These are phyloP conservation scores for Wiebesia pumilae DNA, from an alignment of 1,140 invertebrate genomes.

Conservation along the genomic window DNA sequence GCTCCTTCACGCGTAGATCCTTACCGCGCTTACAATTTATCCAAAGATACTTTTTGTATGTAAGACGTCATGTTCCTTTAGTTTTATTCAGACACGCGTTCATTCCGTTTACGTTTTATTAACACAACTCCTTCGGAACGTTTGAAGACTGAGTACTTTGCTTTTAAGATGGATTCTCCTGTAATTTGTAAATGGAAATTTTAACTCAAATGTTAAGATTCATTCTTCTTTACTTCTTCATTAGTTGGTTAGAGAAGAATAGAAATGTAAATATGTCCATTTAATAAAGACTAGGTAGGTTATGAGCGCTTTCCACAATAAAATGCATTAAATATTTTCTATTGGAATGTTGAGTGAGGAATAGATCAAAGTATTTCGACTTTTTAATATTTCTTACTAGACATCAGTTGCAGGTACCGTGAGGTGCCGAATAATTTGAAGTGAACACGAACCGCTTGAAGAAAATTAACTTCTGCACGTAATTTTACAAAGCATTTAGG, in stretches of 20 bases:
- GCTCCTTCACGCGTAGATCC: not conserved
- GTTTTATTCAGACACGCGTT: not conserved
- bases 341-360: not conserved
- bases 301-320: not conserved
- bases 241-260: not conserved
- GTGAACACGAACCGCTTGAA: no score
- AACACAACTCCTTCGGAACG: not conserved
- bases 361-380: not conserved
- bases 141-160: not conserved
- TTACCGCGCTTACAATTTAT: not conserved
- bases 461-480: no score
- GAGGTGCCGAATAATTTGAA: no score
- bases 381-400: not conserved
- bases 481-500: no score
- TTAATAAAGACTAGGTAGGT: not conserved
- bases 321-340: not conserved
- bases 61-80: not conserved
- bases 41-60: not conserved
- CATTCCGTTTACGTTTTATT: slow-evolving; percentile 6
- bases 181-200: slow-evolving; percentile 8
- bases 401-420: no score
- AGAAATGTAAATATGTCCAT: not conserved
- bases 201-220: not conserved
- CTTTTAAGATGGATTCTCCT: not conserved
- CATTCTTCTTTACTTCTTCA: not conserved